Evolutionary conservation across 2,888 invertebrate genomes (phyloP), one percentile per base, ranked within the genome.

Genomic region (Eupithecia insigniata): DNA sequence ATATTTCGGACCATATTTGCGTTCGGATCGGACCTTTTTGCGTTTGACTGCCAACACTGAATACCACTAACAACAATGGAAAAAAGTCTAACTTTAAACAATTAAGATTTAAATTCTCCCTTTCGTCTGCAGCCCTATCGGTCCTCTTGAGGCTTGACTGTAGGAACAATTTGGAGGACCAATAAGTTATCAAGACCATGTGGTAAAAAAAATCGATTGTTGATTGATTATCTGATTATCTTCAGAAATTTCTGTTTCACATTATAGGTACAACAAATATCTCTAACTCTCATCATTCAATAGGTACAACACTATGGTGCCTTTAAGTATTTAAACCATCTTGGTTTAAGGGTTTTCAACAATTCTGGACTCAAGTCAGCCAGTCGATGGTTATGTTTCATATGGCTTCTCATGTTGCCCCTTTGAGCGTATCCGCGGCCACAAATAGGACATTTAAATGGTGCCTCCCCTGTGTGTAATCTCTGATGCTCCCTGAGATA

Each of bases 381-480:
- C 78, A 90, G 80, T 76, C 86, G 87, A 73, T 94, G 94, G 88
- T 91, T 51, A 91, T 85, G 36, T 93, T 83, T 68, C 28, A 74
- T 65, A 22, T 94, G 94, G 70, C 94, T 94, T 77, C 91, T 93
- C 94, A 94, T 94, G 75, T 94, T 94, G 55, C 93, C 87, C 8
- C 90, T 82, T 74, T 94, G 94, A 0, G 94, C 93, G 58, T 93
- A 94, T 0, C 94, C 94, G 64, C 92, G 80, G 0, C 87, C 90
- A 76, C 94, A 94, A 4, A 94, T 88, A 0, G 94, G 94, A 72
- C 94, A 94, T 79, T 93, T 92, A 79, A 90, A 94, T 18, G 94
- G 94, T 1, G 92, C 92, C 74, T 94, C 94, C 0, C 94, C 94
- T 0, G 94, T 94, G 71, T 94, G 94, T 1, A 94, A 86, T 36